phyloP scores from a whole-genome alignment of 2,888 invertebrate species.

The Macrophya annulata region DNA sequence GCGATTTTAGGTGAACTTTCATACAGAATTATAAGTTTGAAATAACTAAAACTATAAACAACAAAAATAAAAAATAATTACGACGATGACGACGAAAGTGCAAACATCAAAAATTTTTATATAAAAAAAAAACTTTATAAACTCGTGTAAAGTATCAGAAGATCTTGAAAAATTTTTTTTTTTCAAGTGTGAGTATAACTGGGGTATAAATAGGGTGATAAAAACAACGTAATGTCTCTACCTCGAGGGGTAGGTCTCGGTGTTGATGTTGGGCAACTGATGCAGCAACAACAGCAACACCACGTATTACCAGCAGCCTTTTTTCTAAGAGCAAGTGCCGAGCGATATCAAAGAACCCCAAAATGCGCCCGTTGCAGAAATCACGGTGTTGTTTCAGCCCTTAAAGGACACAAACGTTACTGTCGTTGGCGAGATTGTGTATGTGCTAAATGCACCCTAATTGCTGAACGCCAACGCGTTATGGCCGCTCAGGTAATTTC shows the following conservation, averaged over 20 bases:
- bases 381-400: constrained; percentile 97
- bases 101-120: background rate
- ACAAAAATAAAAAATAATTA: background rate
- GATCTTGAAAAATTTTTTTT: background rate
- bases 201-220: background rate
- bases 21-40: background rate
- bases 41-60: background rate
- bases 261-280: constrained; percentile 92
- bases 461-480: constrained; percentile 97
- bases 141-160: background rate
- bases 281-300: constrained; percentile 86
- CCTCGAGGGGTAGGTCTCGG: constrained; percentile 93
- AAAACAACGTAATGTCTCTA: constrained; percentile 85
- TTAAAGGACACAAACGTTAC: constrained; percentile 97
- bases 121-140: background rate
- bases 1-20: background rate
- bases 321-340: constrained; percentile 91
- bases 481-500: constrained; percentile 96
- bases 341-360: constrained; percentile 97
- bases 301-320: constrained; percentile 94
- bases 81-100: background rate
- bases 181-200: background rate
- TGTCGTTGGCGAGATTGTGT: constrained; percentile 99
- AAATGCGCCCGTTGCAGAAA: constrained; percentile 98
- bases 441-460: constrained; percentile 98